Percentiles rank a stretch among this genome's conserved stretches.
These are phyloP conservation scores for Paguma larvata DNA, from an alignment of 2,797 vertebrate genomes.

Conservation along the genomic window DNA sequence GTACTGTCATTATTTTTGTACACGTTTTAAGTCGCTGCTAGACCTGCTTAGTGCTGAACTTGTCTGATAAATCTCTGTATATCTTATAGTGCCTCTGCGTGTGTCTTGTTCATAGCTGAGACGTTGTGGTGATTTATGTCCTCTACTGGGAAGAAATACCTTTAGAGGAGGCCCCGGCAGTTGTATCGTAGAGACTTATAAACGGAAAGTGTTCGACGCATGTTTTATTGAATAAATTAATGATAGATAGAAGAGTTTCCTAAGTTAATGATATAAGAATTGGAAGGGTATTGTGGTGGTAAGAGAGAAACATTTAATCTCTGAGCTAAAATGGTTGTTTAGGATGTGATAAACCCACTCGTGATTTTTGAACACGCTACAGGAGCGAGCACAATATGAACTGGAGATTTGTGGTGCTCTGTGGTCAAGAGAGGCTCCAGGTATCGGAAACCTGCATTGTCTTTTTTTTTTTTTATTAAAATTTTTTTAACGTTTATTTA, in stretches of 20 bases:
- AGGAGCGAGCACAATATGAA: neutral
- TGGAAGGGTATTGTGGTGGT: neutral
- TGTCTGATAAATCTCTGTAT: neutral
- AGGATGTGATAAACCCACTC: neutral
- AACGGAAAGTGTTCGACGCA: neutral
- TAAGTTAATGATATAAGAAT: neutral
- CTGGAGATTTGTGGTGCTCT: neutral
- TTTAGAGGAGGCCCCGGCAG: neutral
- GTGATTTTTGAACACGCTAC: neutral
- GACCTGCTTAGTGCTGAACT: neutral
- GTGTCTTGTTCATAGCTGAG: neutral
- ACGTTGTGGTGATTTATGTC: neutral
- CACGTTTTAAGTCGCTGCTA: neutral
- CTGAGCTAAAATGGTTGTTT: neutral
- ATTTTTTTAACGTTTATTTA: too few species aligned
- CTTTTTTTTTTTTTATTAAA: neutral
- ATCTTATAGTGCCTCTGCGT: neutral
- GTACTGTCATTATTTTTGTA: neutral
- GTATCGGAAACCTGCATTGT: neutral
- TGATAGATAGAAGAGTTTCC: neutral
- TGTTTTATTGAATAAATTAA: slow-evolving; percentile 18
- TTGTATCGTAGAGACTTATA: neutral
- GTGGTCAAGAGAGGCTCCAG: neutral
- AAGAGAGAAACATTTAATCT: neutral
- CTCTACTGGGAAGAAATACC: neutral